phyloP scores from a whole-genome alignment of 2,797 vertebrate genomes.

The Synanceia verrucosa region DNA sequence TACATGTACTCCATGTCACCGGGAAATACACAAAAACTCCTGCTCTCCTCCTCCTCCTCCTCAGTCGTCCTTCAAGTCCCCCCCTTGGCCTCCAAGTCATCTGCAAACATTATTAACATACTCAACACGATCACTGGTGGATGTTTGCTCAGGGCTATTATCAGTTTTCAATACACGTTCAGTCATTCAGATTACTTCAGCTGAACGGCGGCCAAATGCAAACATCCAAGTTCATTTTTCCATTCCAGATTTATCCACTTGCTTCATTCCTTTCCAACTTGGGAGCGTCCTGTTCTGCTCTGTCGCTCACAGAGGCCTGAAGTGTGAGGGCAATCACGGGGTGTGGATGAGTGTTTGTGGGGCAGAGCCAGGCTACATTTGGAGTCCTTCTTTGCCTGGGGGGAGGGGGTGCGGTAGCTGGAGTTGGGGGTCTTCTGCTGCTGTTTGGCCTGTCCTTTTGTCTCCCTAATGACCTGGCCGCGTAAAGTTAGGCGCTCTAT shows the following conservation, averaged over 20 bases:
- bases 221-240: slow-evolving; percentile 61
- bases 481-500: slow-evolving; percentile 72
- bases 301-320: slow-evolving; percentile 42
- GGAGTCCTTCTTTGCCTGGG: slow-evolving; percentile 25
- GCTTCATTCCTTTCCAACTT: slow-evolving; percentile 50
- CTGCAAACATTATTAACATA: slow-evolving; percentile 75
- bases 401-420: slow-evolving; percentile 13
- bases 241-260: slow-evolving; percentile 64
- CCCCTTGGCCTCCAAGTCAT: slow-evolving; percentile 51
- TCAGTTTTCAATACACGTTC: slow-evolving; percentile 51
- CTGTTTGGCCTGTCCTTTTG: slow-evolving; percentile 70
- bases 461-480: slow-evolving; percentile 71
- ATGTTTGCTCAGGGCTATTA: slow-evolving; percentile 51
- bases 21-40: slow-evolving; percentile 36
- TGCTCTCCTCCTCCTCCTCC: slow-evolving; percentile 19
- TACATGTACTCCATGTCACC: slow-evolving; percentile 5
- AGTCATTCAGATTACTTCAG: slow-evolving; percentile 48
- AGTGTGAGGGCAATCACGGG: slow-evolving; percentile 13
- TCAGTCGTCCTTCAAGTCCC: slow-evolving; percentile 37
- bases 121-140: slow-evolving; percentile 30
- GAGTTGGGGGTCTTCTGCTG: slow-evolving; percentile 49
- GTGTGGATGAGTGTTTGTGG: not conserved
- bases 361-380: slow-evolving; percentile 41
- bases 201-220: slow-evolving; percentile 49
- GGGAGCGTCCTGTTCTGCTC: slow-evolving; percentile 61